Base-by-base conservation (phyloP, 2,797 vertebrate genomes). In the Darevskia nairensis region DNA sequence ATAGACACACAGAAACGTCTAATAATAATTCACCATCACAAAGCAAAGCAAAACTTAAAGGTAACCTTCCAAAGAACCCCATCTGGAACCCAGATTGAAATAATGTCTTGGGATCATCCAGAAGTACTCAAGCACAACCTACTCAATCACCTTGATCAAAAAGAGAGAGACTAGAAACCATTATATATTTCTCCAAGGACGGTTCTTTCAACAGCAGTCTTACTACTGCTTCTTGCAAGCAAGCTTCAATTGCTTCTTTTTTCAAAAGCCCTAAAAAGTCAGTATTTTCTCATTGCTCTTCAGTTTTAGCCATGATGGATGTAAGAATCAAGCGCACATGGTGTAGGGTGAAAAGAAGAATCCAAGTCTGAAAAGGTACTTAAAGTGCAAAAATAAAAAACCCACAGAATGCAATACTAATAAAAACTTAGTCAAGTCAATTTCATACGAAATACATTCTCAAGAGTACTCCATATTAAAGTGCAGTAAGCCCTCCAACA, bases 401-500 rank as follows among this genome's bases (percentile, higher is more conserved):
- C 13, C 50, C 50, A 55, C 50, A 55, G 50, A 55, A 15, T 55
- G 50, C 50, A 55, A 55, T 55, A 80, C 17, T 88, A 91, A 72
- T 50, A 13, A 80, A 91, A 93, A 83, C 85, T 88, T 87, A 85
- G n/a, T 44, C 76, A 71, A 71, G 11, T 23, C 80, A 50, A 88
- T 92, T 91, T 90, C 85, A 76, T 8, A 7, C 82, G 88, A 91
- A 90, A 92, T 89, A 89, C 80, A 90, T 64, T 66, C 87, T 91
- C 80, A 87, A 87, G 23, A 21, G 9, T 0, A 0, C 25, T 87
- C 80, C 69, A 50, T n/a, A 80, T 78, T 89, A 86, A 91, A 90
- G 59, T 27, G 9, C 76, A 59, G 82, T 75, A 0, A 0, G 25
- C 59, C 69, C 41, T 3, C 0, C 32, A 79, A 55, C 25, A 80